Percentiles rank a stretch among this genome's conserved stretches.
Conservation (phyloP, 2,113 vertebrate genomes). For the Xiphorhynchus elegans region DNA sequence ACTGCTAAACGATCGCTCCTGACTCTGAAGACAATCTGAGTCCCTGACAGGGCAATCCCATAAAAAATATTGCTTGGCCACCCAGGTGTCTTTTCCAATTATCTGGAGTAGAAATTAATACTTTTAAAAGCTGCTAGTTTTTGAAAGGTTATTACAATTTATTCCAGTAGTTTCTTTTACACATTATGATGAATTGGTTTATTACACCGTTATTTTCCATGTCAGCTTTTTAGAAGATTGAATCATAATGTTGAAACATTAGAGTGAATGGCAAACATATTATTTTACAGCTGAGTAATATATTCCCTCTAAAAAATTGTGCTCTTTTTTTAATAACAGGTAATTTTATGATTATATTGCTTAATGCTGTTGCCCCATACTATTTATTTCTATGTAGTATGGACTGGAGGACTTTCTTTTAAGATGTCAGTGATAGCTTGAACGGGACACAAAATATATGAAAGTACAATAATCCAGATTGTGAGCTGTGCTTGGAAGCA, state of each 20-base stretch:
- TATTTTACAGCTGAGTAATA: conserved; percentile 75
- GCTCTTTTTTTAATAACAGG: conserved; percentile 76
- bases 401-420: conserved; percentile 47
- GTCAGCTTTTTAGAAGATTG: conserved; percentile 81
- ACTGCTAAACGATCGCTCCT: conserved; percentile 81
- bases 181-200: conserved; percentile 84
- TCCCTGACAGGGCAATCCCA: conserved; percentile 85
- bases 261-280: conserved; percentile 77
- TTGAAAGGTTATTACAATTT: conserved; percentile 89
- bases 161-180: conserved; percentile 80
- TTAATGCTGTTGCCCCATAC: conserved; percentile 69
- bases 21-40: conserved; percentile 86
- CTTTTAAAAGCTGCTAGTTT: conserved; percentile 90
- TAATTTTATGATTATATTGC: conserved; percentile 77
- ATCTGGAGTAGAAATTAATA: conserved; percentile 91
- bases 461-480: conserved; percentile 48
- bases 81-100: conserved; percentile 89
- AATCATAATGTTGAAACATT: conserved; percentile 78
- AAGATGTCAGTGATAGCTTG: conserved; percentile 55
- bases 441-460: conserved; percentile 58
- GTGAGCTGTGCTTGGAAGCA: conserved; percentile 50
- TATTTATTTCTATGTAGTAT: conserved; percentile 68
- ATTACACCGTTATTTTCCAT: conserved; percentile 80
- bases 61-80: conserved; percentile 85
- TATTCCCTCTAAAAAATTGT: conserved; percentile 67